Evolutionary conservation across 2,113 vertebrate species (phyloP), one percentile per base, ranked within the genome.

Genomic region (Tragelaphus scriptus): DNA sequence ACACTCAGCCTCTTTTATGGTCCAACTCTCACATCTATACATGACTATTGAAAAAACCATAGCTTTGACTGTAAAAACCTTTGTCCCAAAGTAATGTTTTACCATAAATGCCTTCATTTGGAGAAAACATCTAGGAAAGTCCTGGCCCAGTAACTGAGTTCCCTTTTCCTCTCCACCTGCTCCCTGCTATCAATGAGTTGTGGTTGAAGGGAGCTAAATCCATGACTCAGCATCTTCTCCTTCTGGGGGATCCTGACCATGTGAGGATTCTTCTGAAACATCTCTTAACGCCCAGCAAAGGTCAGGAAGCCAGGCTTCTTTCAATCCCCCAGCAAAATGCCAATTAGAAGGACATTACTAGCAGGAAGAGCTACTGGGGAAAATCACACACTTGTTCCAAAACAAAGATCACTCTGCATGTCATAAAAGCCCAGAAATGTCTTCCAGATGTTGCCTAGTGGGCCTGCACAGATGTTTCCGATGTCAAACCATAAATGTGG

Each of bases 301-400:
- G 97, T 98, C 96, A 97, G 95, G 71, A 65, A 97, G 91, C 91
- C 96, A 96, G 86, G 19, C 94, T 97, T 96, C 97, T 95, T 95
- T 95, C 97, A 96, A 71, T 96, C 96, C 95, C 88, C 97, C 82
- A 98, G 96, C 12, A 23, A 97, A 93, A 98, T 97, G 96, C 95
- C 97, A 98, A 98, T 98, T 97, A 98, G 96, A 97, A 97, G 96
- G 97, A 98, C 96, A 97, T 95, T 95, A 97, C 97, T 82, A 4
- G 96, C 98, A 98, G 93, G 98, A 98, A 98, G 98, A 98, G 98
- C 98, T 99, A 99, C 98, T 98, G 98, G 98, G 98, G 98, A 98
- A 99, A 98, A 98, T 98, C 98, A 98, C 98, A 99, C 99, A 98
- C 98, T 99, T 99, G 98, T 98, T 99, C 98, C 99, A 99, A 99